Evolutionary conservation across 2,888 invertebrate species (phyloP).

Genomic region (Habroteleia sp.): DNA sequence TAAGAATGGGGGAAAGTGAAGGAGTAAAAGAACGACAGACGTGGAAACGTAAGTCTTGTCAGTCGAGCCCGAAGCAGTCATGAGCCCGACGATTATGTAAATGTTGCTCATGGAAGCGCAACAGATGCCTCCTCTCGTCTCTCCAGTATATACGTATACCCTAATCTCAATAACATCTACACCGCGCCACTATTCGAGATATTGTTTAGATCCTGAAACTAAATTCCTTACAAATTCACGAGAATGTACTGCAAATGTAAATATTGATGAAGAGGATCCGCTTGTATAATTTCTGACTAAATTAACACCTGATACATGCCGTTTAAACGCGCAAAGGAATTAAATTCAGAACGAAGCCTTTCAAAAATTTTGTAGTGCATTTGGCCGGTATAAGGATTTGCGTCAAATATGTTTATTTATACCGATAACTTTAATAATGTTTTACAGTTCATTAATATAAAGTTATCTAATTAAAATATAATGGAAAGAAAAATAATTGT

Average conservation of each 20-base stretch:
- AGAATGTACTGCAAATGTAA: slow-evolving; percentile 57
- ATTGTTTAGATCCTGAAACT: slow-evolving; percentile 73
- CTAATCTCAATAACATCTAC: slow-evolving; percentile 75
- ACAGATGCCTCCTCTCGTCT: slow-evolving; percentile 76
- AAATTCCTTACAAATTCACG: slow-evolving; percentile 74
- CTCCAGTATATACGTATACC: slow-evolving; percentile 66
- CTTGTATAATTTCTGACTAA: slow-evolving; percentile 34
- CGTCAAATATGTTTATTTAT: too few species aligned
- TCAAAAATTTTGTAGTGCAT: background rate
- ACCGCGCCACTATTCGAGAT: slow-evolving; percentile 67
- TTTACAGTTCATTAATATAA: background rate
- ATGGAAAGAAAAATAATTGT: slow-evolving; percentile 15
- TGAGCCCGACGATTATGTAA: slow-evolving; percentile 77
- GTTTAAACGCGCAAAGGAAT: slow-evolving; percentile 2
- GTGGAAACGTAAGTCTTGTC: slow-evolving; percentile 58
- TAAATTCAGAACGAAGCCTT: background rate
- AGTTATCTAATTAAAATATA: background rate
- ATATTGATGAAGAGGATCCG: slow-evolving; percentile 47
- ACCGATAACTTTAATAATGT: too few species aligned
- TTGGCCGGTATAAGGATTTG: too few species aligned
- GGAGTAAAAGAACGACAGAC: slow-evolving; percentile 58
- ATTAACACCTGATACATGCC: slow-evolving; percentile 42
- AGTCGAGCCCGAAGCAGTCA: slow-evolving; percentile 53
- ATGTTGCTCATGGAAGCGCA: slow-evolving; percentile 79
- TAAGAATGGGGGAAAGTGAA: slow-evolving; percentile 38